Conservation (phyloP, 2,797 vertebrate genomes). For the Enteromius argenteus region DNA sequence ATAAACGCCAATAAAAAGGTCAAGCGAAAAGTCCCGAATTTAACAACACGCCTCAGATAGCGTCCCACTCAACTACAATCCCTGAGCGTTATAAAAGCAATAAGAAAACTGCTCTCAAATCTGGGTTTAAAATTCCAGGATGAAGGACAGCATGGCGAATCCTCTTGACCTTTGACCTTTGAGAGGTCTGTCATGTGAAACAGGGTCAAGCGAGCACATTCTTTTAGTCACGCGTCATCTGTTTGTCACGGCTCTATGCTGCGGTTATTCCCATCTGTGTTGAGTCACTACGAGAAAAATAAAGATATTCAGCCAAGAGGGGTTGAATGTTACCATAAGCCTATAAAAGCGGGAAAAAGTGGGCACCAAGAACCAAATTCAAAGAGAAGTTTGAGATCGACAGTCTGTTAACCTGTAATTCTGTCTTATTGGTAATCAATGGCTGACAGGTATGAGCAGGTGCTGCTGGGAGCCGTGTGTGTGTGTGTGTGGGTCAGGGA, state of each 20-base stretch:
- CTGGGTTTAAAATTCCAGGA: not conserved
- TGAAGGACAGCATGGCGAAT: constrained; percentile 26
- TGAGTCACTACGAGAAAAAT: not conserved
- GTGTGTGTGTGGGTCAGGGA: constrained; percentile 51
- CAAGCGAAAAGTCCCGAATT: not conserved
- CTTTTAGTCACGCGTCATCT: constrained; percentile 34
- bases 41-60: not conserved
- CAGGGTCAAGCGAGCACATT: constrained; percentile 52
- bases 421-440: constrained; percentile 41
- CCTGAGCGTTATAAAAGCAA: not conserved
- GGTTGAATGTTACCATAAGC: not conserved
- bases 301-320: not conserved
- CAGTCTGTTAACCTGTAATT: constrained; percentile 29
- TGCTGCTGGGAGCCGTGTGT: not conserved
- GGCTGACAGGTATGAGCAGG: constrained; percentile 10
- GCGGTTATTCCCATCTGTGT: not conserved
- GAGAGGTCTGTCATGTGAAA: constrained; percentile 38
- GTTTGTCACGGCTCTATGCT: not conserved
- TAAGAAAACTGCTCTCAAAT: constrained; percentile 7
- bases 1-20: not conserved
- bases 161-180: constrained; percentile 46
- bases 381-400: not conserved
- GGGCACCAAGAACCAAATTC: not conserved
- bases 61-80: not conserved
- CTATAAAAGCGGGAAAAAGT: not conserved